Percentiles rank a stretch among this genome's conserved stretches.
Conservation (phyloP, 1,140 invertebrate species). For the Amyelois transitella region DNA sequence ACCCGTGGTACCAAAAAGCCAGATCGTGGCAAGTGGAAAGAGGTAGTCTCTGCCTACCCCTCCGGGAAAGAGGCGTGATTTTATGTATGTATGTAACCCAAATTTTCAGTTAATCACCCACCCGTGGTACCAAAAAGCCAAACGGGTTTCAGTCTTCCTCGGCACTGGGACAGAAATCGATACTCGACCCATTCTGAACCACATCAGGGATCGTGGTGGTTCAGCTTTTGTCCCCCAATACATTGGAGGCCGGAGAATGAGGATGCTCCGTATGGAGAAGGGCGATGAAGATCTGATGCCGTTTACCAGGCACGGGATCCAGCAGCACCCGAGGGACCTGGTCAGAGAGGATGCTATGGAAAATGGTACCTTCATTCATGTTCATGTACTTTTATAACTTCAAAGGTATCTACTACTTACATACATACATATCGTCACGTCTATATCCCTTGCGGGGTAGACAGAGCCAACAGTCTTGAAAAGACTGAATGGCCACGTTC, state of each 20-base stretch:
- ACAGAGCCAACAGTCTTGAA: no score
- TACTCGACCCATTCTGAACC: slow-evolving; percentile 77
- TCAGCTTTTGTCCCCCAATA: slow-evolving; percentile 80
- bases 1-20: slow-evolving; percentile 68
- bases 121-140: slow-evolving; percentile 69
- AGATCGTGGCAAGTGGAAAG: no score
- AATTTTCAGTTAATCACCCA: slow-evolving; percentile 28
- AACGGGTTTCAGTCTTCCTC: slow-evolving; percentile 81
- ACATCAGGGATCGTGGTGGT: slow-evolving; percentile 77
- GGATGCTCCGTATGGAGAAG: slow-evolving; percentile 48
- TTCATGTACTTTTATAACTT: no score
- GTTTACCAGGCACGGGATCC: slow-evolving; percentile 89
- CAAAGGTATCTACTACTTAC: no score
- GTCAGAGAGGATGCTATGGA: slow-evolving; percentile 82
- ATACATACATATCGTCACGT: no score
- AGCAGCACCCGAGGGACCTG: slow-evolving; percentile 82
- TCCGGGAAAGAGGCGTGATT: no score
- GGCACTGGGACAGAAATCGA: slow-evolving; percentile 83
- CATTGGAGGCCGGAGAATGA: slow-evolving; percentile 36
- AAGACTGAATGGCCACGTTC: no score
- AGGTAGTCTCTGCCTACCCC: no score
- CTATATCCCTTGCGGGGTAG: no score
- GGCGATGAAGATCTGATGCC: slow-evolving; percentile 77
- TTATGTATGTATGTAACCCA: no score
- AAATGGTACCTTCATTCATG: slow-evolving; percentile 77